phyloP scores from a whole-genome alignment of 1,140 invertebrate species.

The Tribolium castaneum region DNA sequence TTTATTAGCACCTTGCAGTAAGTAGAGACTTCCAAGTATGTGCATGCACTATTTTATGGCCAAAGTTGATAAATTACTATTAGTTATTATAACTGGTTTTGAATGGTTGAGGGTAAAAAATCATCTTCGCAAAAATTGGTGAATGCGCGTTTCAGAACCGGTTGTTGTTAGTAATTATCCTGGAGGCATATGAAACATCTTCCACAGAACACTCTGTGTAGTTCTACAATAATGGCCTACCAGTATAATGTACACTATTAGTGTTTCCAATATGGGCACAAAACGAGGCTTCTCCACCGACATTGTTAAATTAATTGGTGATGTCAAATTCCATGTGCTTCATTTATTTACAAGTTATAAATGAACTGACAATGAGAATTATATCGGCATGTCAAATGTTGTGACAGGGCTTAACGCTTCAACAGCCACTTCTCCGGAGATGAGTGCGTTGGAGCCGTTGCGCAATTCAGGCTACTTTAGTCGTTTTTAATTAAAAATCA shows the following conservation, averaged over 20 bases:
- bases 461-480: constrained; percentile 26
- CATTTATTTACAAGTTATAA: constrained; percentile 44
- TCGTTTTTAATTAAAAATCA: constrained; percentile 16
- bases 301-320: constrained; percentile 42
- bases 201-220: background rate
- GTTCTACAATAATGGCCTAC: background rate
- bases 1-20: background rate
- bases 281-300: background rate
- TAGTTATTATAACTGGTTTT: background rate
- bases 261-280: background rate
- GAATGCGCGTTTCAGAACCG: no score
- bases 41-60: background rate
- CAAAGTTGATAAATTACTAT: background rate
- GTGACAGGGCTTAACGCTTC: constrained; percentile 33
- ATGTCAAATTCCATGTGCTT: constrained; percentile 41
- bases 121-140: no score
- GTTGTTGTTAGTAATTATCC: background rate
- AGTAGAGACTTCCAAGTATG: background rate
- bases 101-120: no score
- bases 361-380: constrained; percentile 44
- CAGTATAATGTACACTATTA: background rate
- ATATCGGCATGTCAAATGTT: constrained; percentile 42
- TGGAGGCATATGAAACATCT: background rate
- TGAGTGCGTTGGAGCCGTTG: constrained; percentile 23
- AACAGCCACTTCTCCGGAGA: constrained; percentile 28